Evolutionary conservation across 1,140 invertebrate species (phyloP), one percentile per base, ranked within the genome.

Genomic region (Tetramorium simillimum): DNA sequence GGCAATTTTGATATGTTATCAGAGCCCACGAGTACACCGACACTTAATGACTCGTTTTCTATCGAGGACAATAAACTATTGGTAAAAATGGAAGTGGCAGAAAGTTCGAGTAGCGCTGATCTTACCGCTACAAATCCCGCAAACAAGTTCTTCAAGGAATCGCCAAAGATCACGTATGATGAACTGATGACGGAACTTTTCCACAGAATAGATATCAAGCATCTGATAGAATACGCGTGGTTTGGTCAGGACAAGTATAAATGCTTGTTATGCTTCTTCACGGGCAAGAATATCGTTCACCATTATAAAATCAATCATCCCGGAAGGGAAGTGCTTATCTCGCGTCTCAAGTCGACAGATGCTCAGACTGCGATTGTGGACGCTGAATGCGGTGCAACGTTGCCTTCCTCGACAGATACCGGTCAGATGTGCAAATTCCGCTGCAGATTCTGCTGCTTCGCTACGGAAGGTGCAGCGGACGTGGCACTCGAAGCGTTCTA

Each of bases 221-320:
- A 67, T 43, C 49, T 95, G 7, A 89, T 94, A 0, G 91, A 93
- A 1, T 95, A 95, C 12, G 72, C 89, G 0, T 95, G 92, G 91
- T 81, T 69, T 0, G 92, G 90, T 7, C 91, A 92, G 24, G 88
- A 93, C 69, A 95, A 89, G 49, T 96, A 96, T 62, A 92, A 95
- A 18, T 98, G 96, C 86, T 92, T 96, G 53, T 93, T 97, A 4
- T 97, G 97, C 91, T 76, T 91, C 0, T 97, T 96, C 86, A 93
- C 89, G 49, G 97, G 97, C 0, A 95, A 95, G 70, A 96, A 96
- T 56, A 97, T 97, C 33, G 96, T 97, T 0, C 93, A 95, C 58
- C 97, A 98, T 94, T 97, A 97, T 85, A 96, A 96, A 87, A 93
- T 94, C 6, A 92, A 93, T 80, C 97, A 97, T 94, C 96, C 96